Evolutionary conservation across 2,888 invertebrate genomes (phyloP).

Genomic region (Trissolcus japonicus): DNA sequence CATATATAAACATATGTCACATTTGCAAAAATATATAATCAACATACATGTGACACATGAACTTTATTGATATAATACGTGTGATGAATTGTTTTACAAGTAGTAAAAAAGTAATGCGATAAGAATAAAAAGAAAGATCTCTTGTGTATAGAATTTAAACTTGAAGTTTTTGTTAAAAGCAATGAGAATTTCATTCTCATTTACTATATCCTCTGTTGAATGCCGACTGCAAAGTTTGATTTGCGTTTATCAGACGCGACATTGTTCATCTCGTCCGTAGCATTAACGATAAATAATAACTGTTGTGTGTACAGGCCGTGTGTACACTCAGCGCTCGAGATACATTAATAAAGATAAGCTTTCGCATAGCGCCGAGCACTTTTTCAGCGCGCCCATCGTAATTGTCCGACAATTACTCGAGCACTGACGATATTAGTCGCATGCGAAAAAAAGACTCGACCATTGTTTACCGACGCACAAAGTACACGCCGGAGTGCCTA

Average conservation of each 20-base stretch:
- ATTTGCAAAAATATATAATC: too few relatives aligned
- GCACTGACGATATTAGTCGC: conserved; percentile 67
- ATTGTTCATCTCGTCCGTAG: conserved; percentile 37
- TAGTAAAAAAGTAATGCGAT: too few relatives aligned
- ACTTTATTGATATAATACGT: conserved; percentile 2
- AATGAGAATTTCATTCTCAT: conserved; percentile 8
- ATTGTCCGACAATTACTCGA: conserved; percentile 68
- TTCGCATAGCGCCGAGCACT: conserved; percentile 46
- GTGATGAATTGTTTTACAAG: too few relatives aligned
- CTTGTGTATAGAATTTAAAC: not conserved
- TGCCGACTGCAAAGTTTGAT: conserved; percentile 40
- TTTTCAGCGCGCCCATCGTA: conserved; percentile 60
- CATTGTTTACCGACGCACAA: conserved; percentile 64
- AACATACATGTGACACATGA: not conserved
- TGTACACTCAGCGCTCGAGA: conserved; percentile 44
- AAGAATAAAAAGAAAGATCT: too few relatives aligned
- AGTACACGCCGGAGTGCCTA: conserved; percentile 47
- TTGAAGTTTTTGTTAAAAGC: too few relatives aligned
- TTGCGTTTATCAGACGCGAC: conserved; percentile 38
- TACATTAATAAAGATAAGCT: conserved; percentile 64
- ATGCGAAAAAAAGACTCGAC: conserved; percentile 64
- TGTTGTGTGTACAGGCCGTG: conserved; percentile 17
- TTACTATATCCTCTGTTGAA: conserved; percentile 29
- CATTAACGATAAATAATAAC: conserved; percentile 43
- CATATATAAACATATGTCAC: too few relatives aligned